These are phyloP conservation scores for Laticauda laticaudata DNA, from an alignment of 2,113 vertebrate genomes.

Conservation along the genomic window DNA sequence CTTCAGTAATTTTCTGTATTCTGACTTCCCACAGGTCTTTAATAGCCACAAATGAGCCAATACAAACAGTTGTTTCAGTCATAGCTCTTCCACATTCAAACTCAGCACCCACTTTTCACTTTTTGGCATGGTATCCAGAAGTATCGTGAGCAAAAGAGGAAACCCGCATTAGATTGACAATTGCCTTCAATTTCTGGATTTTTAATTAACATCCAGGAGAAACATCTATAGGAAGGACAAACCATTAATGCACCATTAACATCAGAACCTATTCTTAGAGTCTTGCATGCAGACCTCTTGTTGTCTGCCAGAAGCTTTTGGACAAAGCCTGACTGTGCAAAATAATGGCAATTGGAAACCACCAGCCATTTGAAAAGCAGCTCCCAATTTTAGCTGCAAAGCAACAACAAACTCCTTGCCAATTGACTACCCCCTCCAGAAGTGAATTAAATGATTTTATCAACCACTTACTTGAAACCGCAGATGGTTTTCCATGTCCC, in stretches of 20 bases:
- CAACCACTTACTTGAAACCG: slow-evolving; percentile 58
- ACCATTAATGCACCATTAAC: neutral
- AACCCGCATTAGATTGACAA: neutral
- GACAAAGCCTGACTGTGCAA: neutral
- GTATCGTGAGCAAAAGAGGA: slow-evolving; percentile 5
- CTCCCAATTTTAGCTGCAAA: neutral
- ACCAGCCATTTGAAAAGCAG: slow-evolving; percentile 1
- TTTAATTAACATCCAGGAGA: neutral
- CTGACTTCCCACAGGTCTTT: slow-evolving; percentile 89
- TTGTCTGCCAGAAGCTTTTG: slow-evolving; percentile 8
- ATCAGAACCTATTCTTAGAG: neutral
- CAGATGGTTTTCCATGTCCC: slow-evolving; percentile 24
- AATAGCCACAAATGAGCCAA: slow-evolving; percentile 78
- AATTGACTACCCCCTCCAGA: neutral
- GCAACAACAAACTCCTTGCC: slow-evolving; percentile 10
- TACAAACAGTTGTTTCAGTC: slow-evolving; percentile 72
- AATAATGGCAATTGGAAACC: neutral
- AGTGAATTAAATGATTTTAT: slow-evolving; percentile 11
- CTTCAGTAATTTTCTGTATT: slow-evolving; percentile 80
- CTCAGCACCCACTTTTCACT: slow-evolving; percentile 12
- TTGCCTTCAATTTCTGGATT: neutral
- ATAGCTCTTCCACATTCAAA: slow-evolving; percentile 67
- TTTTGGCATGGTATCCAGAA: neutral
- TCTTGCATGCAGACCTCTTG: neutral
- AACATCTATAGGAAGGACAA: neutral